These are phyloP conservation scores for Ctenochaetus hawaiiensis DNA, from an alignment of 2,797 vertebrate species.

Conservation along the genomic window DNA sequence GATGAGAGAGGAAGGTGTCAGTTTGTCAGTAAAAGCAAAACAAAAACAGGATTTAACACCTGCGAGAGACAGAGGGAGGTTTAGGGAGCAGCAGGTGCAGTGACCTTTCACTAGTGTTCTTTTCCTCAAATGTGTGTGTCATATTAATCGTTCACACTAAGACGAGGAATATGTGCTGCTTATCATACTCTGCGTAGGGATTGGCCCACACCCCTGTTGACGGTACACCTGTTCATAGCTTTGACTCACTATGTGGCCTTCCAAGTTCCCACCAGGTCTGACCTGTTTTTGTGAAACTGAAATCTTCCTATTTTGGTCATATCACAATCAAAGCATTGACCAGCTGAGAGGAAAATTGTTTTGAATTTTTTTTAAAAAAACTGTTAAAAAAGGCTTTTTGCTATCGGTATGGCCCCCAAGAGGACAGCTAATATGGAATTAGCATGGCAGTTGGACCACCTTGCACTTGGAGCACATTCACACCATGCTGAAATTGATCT, in stretches of 20 bases:
- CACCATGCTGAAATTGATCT: conserved; percentile 4
- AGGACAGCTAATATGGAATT: neutral
- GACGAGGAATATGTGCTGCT: conserved; percentile 33
- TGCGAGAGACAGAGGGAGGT: conserved; percentile 21
- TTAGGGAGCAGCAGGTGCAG: conserved; percentile 47
- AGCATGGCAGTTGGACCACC: neutral
- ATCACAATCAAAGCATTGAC: neutral
- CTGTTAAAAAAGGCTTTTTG: too few relatives aligned
- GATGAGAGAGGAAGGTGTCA: neutral
- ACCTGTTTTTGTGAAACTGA: conserved; percentile 36
- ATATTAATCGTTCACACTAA: conserved; percentile 14
- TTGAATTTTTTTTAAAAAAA: neutral
- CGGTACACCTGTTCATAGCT: conserved; percentile 61
- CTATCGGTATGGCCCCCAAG: neutral
- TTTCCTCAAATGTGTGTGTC: conserved; percentile 16
- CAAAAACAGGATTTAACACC: conserved; percentile 10
- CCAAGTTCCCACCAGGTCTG: conserved; percentile 40
- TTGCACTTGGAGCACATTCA: neutral
- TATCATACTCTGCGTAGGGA: conserved; percentile 12
- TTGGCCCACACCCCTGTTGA: conserved; percentile 58
- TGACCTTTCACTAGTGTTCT: conserved; percentile 26
- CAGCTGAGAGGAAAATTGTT: neutral
- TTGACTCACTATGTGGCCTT: conserved; percentile 50
- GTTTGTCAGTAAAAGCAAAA: conserved; percentile 8
- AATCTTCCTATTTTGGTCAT: conserved; percentile 3